Conservation (phyloP, 1,140 invertebrate genomes). For the Neomicropteryx cornuta region DNA sequence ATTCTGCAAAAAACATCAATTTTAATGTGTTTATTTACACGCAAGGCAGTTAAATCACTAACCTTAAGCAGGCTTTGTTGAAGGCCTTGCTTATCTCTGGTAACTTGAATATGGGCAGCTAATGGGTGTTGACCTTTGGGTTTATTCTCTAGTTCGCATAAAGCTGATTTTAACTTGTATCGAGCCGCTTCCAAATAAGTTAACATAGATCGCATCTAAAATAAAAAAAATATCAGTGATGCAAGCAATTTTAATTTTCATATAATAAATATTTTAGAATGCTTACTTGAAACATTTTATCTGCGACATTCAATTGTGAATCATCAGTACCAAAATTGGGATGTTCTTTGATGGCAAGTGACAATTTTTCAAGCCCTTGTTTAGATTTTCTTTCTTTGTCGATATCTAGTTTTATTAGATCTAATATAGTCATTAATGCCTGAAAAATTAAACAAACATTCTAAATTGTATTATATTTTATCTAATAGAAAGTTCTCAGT, state of each 20-base stretch:
- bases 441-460: conserved; percentile 23
- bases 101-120: conserved; percentile 73
- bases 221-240: conserved; percentile 13
- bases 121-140: conserved; percentile 68
- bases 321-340: conserved; percentile 82
- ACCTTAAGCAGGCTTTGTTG: conserved; percentile 80
- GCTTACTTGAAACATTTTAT: conserved; percentile 82
- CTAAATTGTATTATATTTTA: no score
- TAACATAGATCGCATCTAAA: conserved; percentile 82
- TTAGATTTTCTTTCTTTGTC: conserved; percentile 77
- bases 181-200: conserved; percentile 84
- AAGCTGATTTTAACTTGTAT: conserved; percentile 71
- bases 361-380: conserved; percentile 78
- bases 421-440: conserved; percentile 69
- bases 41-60: no score
- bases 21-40: no score
- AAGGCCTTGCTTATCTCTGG: conserved; percentile 80
- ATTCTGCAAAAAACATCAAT: no score
- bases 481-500: no score
- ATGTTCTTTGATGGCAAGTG: conserved; percentile 82
- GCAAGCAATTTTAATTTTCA: conserved; percentile 5
- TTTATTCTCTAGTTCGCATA: conserved; percentile 71
- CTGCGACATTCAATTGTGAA: conserved; percentile 82
- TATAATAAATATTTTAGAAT: conserved; percentile 8
- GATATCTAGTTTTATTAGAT: conserved; percentile 73